These are phyloP conservation scores for Anoncus sp. DNA, from an alignment of 2,888 invertebrate genomes.

Conservation along the genomic window DNA sequence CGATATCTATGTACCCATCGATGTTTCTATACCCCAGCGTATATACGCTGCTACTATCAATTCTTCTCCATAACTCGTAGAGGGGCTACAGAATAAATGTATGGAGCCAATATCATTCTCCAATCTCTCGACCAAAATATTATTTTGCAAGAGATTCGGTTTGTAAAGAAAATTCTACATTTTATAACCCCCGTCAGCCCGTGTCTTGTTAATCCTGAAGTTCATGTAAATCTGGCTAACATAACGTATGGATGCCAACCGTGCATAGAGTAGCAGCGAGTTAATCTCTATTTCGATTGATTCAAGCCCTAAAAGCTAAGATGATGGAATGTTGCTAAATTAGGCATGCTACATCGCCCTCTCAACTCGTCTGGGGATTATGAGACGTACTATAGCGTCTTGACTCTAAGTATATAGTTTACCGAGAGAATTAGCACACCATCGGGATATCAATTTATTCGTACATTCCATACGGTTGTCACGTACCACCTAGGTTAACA, in stretches of 20 bases:
- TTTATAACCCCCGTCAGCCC: constrained; percentile 6
- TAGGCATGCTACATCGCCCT: constrained; percentile 5
- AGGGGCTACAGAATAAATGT: constrained; percentile 46
- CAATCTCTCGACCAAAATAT: constrained; percentile 29
- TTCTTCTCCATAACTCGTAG: constrained; percentile 19
- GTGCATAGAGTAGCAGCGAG: constrained; percentile 3
- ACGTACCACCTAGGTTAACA: constrained; percentile 29
- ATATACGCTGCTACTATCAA: constrained; percentile 29
- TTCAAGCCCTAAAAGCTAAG: background rate
- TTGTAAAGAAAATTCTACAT: constrained; percentile 2
- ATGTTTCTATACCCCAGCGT: background rate
- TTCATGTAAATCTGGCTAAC: background rate
- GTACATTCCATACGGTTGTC: background rate
- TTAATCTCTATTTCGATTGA: constrained; percentile 33
- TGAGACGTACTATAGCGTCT: background rate
- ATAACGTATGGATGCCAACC: background rate
- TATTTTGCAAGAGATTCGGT: constrained; percentile 5
- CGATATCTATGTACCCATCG: constrained; percentile 27
- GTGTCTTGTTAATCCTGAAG: background rate
- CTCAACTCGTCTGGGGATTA: background rate
- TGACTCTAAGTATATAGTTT: background rate
- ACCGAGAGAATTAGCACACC: constrained; percentile 37
- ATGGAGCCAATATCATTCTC: constrained; percentile 17
- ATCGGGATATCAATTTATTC: constrained; percentile 44
- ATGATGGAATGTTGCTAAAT: background rate